These are phyloP conservation scores for Hecatera dysodea DNA, from an alignment of 2,888 invertebrate species.

Conservation along the genomic window DNA sequence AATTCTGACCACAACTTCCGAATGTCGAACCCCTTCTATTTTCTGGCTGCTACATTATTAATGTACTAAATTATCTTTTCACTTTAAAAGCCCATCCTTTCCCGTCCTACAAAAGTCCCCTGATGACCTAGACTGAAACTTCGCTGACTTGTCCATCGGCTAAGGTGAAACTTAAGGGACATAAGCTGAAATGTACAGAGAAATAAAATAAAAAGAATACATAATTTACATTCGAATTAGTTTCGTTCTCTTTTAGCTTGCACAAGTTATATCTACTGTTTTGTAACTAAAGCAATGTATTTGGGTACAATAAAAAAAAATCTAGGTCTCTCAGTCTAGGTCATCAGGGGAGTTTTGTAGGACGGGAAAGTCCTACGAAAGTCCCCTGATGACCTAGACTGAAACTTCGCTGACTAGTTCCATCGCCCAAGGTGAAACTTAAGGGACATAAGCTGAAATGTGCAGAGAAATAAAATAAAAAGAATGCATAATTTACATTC, in stretches of 20 bases:
- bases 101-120: constrained; percentile 38
- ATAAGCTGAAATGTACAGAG: constrained; percentile 51
- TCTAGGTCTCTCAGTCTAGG: not conserved
- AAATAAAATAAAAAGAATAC: too few species aligned
- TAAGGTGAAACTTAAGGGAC: constrained; percentile 43
- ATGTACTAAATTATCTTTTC: constrained; percentile 54
- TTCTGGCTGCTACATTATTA: constrained; percentile 41
- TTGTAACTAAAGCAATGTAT: constrained; percentile 24
- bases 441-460: constrained; percentile 42
- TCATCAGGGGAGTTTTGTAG: too few species aligned
- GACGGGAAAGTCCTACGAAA: constrained; percentile 41
- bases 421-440: constrained; percentile 44
- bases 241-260: constrained; percentile 36
- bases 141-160: constrained; percentile 39
- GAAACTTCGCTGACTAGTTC: constrained; percentile 50
- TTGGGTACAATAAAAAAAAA: constrained; percentile 1
- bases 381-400: constrained; percentile 53
- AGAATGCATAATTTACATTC: too few species aligned
- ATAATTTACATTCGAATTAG: constrained; percentile 55
- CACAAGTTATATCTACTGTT: constrained; percentile 29
- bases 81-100: constrained; percentile 32
- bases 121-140: constrained; percentile 57
- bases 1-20: constrained; percentile 24
- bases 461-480: constrained; percentile 48
- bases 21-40: constrained; percentile 34